These are phyloP conservation scores for Tinea semifulvella DNA, from an alignment of 2,888 invertebrate genomes.

Conservation along the genomic window DNA sequence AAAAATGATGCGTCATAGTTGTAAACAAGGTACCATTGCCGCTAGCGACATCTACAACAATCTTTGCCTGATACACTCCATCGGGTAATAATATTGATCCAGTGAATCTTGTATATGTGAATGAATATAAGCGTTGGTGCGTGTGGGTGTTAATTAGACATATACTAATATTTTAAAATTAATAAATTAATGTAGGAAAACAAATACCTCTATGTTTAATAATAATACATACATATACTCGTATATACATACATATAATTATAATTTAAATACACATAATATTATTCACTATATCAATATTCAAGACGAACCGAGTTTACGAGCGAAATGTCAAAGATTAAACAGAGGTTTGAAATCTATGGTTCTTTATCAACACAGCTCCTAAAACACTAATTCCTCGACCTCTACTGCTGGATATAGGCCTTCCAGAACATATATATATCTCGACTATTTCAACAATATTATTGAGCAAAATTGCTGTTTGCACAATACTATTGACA, in stretches of 20 bases:
- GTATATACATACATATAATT: not conserved
- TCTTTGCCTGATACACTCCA: too few species aligned
- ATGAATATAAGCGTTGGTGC: not conserved
- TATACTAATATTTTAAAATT: not conserved
- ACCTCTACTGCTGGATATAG: too few species aligned
- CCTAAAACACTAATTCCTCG: too few species aligned
- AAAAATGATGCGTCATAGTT: too few species aligned
- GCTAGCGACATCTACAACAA: too few species aligned
- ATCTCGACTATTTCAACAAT: too few species aligned
- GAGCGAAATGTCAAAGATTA: constrained; percentile 3
- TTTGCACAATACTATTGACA: too few species aligned
- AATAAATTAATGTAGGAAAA: not conserved
- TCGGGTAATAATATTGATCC: too few species aligned
- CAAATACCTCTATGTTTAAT: not conserved
- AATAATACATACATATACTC: not conserved
- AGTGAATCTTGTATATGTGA: not conserved
- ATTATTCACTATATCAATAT: not conserved
- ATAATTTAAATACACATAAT: not conserved
- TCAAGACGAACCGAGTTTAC: not conserved
- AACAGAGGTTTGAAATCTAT: not conserved
- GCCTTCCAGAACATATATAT: too few species aligned
- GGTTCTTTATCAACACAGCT: not conserved
- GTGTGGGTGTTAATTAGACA: not conserved
- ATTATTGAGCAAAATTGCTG: too few species aligned
- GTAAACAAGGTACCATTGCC: too few species aligned